These are phyloP conservation scores for Parnassius mnemosyne DNA, from an alignment of 2,888 invertebrate species.

Conservation along the genomic window DNA sequence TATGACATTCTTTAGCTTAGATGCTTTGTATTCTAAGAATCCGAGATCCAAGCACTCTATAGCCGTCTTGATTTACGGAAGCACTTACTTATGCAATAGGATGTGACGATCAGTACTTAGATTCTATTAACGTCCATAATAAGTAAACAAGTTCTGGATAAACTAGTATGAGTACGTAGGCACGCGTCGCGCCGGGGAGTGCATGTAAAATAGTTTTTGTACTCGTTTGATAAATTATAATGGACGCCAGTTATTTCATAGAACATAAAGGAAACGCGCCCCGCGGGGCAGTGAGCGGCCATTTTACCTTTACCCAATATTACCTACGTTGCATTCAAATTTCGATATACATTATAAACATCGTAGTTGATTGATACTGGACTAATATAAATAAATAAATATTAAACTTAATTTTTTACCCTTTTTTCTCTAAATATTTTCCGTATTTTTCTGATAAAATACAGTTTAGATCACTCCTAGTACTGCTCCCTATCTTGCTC, in stretches of 20 bases:
- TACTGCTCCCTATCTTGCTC: too few species aligned
- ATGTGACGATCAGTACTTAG: constrained; percentile 45
- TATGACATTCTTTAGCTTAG: constrained; percentile 8
- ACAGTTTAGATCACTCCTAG: too few species aligned
- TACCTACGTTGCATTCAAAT: constrained; percentile 61
- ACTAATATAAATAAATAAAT: constrained; percentile 33
- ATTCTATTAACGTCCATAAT: constrained; percentile 63
- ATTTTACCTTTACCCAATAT: constrained; percentile 62
- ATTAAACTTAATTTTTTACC: too few species aligned
- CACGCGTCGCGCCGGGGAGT: constrained; percentile 73
- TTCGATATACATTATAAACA: constrained; percentile 69
- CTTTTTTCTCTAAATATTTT: too few species aligned
- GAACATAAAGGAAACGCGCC: constrained; percentile 37
- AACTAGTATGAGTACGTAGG: constrained; percentile 60
- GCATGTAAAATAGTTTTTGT: constrained; percentile 55
- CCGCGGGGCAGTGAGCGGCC: constrained; percentile 53
- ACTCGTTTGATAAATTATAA: constrained; percentile 70
- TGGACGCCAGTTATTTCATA: constrained; percentile 68
- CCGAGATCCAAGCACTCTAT: constrained; percentile 44
- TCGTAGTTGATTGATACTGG: constrained; percentile 46
- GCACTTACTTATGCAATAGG: constrained; percentile 54
- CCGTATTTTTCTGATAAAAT: too few species aligned
- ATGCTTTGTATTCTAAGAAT: constrained; percentile 33
- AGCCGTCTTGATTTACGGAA: constrained; percentile 53
- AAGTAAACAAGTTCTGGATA: constrained; percentile 52